These are phyloP conservation scores for Nomada hirtipes DNA, from an alignment of 2,888 invertebrate genomes.

Conservation along the genomic window DNA sequence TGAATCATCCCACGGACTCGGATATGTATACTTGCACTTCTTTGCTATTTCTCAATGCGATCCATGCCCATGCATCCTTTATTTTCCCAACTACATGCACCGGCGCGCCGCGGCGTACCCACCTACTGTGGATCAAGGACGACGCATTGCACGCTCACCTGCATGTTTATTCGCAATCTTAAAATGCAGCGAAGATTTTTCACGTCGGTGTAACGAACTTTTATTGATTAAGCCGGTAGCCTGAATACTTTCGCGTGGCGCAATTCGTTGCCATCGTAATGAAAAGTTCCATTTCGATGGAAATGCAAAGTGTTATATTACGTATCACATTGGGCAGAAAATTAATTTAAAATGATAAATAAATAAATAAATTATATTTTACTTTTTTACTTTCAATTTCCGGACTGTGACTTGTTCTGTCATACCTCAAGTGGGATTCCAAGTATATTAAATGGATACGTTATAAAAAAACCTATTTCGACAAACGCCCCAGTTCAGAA, in stretches of 20 bases:
- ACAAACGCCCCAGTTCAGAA: too few species aligned
- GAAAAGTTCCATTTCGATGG: background rate
- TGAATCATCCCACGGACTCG: conserved; percentile 54
- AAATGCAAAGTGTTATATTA: background rate
- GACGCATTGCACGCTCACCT: conserved; percentile 50
- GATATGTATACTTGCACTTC: conserved; percentile 14
- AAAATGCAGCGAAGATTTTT: conserved; percentile 42
- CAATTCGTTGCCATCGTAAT: conserved; percentile 13
- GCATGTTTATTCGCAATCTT: conserved; percentile 46
- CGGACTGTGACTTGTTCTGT: too few species aligned
- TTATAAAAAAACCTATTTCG: too few species aligned
- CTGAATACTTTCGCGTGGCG: conserved; percentile 17
- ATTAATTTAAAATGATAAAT: too few species aligned
- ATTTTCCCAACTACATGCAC: conserved; percentile 58
- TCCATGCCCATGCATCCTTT: conserved; percentile 49
- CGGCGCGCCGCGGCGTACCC: conserved; percentile 41
- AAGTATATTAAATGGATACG: too few species aligned
- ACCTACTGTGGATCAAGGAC: conserved; percentile 65
- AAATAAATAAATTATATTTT: background rate
- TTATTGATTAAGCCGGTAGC: conserved; percentile 31
- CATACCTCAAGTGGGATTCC: too few species aligned
- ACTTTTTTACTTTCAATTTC: too few species aligned
- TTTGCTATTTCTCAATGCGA: conserved; percentile 57
- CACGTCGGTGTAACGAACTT: conserved; percentile 41
- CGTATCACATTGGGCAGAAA: too few species aligned